phyloP scores from a whole-genome alignment of 2,888 invertebrate genomes.

The Polia nebulosa region DNA sequence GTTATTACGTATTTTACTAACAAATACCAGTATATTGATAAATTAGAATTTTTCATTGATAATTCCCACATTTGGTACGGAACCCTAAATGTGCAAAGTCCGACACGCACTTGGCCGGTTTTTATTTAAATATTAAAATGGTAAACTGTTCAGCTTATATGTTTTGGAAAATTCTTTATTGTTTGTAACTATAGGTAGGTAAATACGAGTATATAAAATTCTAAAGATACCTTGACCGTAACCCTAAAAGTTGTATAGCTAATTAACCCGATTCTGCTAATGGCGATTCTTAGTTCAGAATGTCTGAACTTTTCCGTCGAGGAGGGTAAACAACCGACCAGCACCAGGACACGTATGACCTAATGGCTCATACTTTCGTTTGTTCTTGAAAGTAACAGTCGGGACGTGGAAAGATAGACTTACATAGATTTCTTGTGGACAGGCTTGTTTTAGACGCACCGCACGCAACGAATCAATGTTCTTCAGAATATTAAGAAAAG shows the following conservation, averaged over 20 bases:
- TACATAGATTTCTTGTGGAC: not conserved
- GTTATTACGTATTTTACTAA: too few relatives aligned
- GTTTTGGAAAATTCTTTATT: too few relatives aligned
- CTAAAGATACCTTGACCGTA: slow-evolving; percentile 18
- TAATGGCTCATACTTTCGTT: slow-evolving; percentile 48
- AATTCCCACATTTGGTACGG: too few relatives aligned
- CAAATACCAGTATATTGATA: too few relatives aligned
- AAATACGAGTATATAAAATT: too few relatives aligned
- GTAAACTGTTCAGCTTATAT: too few relatives aligned
- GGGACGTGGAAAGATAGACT: not conserved
- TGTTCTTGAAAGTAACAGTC: slow-evolving; percentile 45
- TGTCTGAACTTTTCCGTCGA: slow-evolving; percentile 46
- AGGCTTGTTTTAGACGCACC: not conserved
- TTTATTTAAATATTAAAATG: too few relatives aligned
- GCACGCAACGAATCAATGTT: not conserved
- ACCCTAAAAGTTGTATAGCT: slow-evolving; percentile 27
- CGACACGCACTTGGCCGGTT: too few relatives aligned
- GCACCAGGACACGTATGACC: slow-evolving; percentile 46
- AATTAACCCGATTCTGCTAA: slow-evolving; percentile 60
- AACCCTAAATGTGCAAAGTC: too few relatives aligned
- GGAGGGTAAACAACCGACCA: slow-evolving; percentile 47
- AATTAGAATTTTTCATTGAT: too few relatives aligned
- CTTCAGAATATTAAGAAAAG: too few relatives aligned
- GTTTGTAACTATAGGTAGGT: too few relatives aligned
- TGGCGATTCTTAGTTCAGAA: slow-evolving; percentile 58